Conservation (phyloP, 2,888 invertebrate genomes). For the Nineta flava region DNA sequence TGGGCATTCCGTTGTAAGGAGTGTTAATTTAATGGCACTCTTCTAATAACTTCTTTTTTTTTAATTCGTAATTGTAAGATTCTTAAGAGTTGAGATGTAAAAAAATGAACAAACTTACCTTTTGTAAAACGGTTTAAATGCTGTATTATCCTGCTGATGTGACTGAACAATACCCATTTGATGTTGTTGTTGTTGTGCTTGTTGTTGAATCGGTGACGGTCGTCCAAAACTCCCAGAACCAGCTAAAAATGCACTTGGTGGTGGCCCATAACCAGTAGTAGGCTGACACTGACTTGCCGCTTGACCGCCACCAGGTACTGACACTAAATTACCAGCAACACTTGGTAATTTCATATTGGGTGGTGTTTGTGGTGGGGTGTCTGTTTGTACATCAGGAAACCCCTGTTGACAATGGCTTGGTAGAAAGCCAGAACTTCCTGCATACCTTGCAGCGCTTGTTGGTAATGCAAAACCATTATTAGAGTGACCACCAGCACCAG, state of each 20-base stretch:
- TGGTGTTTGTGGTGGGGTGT: conserved; percentile 87
- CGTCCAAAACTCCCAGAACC: conserved; percentile 26
- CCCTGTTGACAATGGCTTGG: conserved; percentile 48
- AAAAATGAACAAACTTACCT: conserved; percentile 40
- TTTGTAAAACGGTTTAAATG: conserved; percentile 83
- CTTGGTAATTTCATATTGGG: conserved; percentile 85
- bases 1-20: no score
- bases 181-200: conserved; percentile 24
- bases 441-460: conserved; percentile 20
- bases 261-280: conserved; percentile 37
- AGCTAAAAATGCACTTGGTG: conserved; percentile 26
- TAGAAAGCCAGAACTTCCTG: conserved; percentile 46
- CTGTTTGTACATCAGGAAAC: conserved; percentile 75
- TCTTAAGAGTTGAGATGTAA: not conserved
- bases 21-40: no score
- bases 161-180: conserved; percentile 25
- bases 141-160: conserved; percentile 39
- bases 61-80: not conserved
- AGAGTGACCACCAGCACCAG: conserved; percentile 17
- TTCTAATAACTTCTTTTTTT: not conserved
- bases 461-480: conserved; percentile 38
- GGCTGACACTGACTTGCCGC: conserved; percentile 37
- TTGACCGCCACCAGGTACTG: conserved; percentile 26
- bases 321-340: conserved; percentile 55
- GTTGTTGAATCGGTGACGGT: conserved; percentile 12